phyloP scores from a whole-genome alignment of 92 coral and sea anemone species.

The Micromussa lordhowensis region DNA sequence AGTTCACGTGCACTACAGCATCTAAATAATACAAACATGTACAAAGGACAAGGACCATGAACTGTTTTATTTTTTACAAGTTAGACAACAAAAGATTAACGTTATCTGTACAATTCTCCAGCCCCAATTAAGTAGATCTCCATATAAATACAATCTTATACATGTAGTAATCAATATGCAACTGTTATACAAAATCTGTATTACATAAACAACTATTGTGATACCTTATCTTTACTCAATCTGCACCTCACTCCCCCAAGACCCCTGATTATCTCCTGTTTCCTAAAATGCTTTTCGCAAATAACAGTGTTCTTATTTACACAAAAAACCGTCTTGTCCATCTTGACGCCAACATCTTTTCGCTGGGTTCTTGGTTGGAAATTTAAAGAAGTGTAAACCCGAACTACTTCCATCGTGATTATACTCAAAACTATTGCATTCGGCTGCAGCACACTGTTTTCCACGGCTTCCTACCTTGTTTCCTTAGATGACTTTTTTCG shows the following conservation, averaged over 20 bases:
- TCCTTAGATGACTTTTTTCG: conserved; percentile 15
- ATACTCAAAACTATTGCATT: conserved; percentile 45
- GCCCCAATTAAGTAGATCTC: too few species aligned
- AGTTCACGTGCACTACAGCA: conserved; percentile 9
- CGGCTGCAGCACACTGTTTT: conserved; percentile 51
- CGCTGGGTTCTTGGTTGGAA: background rate
- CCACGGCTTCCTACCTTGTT: conserved; percentile 46
- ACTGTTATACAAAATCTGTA: too few species aligned
- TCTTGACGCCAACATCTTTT: conserved; percentile 58
- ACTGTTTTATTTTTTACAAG: too few species aligned
- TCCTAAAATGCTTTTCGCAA: conserved; percentile 48
- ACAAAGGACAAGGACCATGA: too few species aligned
- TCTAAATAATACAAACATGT: too few species aligned
- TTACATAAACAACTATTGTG: too few species aligned
- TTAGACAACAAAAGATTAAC: too few species aligned
- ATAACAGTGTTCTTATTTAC: conserved; percentile 52
- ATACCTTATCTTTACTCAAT: conserved; percentile 20
- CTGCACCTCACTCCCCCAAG: conserved; percentile 59
- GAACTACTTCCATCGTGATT: conserved; percentile 46
- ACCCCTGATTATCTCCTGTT: conserved; percentile 56
- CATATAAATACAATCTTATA: too few species aligned
- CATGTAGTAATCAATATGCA: too few species aligned
- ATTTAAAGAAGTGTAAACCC: conserved; percentile 45
- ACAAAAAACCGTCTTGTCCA: conserved; percentile 43
- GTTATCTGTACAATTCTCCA: too few species aligned